Evolutionary conservation across 2,797 vertebrate genomes (phyloP).

Genomic region (Ficedula albicollis): DNA sequence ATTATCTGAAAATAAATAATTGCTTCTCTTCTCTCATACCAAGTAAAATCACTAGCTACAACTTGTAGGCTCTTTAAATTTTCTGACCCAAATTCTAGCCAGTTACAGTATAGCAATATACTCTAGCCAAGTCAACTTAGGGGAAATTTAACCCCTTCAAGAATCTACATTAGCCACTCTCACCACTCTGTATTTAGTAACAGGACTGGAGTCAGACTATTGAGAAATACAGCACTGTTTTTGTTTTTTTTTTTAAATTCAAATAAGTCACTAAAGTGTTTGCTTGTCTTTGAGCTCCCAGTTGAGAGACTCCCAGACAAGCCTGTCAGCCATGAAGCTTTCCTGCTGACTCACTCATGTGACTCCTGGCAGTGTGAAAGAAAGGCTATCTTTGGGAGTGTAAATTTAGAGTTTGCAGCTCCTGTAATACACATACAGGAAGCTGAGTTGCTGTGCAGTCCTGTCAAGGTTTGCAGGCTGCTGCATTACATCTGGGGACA

Average conservation of each 20-base stretch:
- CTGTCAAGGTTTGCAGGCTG: background rate
- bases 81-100: background rate
- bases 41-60: background rate
- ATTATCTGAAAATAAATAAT: background rate
- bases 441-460: background rate
- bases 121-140: background rate
- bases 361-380: background rate
- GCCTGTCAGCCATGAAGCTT: background rate
- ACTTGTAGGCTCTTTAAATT: background rate
- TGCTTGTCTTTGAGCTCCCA: background rate
- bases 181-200: background rate
- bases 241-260: background rate
- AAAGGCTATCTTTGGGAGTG: slow-evolving; percentile 2
- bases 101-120: background rate
- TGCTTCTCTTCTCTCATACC: background rate
- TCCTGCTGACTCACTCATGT: slow-evolving; percentile 48
- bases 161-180: background rate
- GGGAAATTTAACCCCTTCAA: background rate
- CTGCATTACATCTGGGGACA: background rate
- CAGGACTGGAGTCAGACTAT: background rate
- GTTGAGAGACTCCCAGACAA: background rate
- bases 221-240: background rate
- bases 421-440: background rate
- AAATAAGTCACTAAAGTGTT: background rate
- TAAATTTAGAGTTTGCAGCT: background rate